Conservation (phyloP, 2,888 invertebrate genomes). For the Lithophane ornitopus region DNA sequence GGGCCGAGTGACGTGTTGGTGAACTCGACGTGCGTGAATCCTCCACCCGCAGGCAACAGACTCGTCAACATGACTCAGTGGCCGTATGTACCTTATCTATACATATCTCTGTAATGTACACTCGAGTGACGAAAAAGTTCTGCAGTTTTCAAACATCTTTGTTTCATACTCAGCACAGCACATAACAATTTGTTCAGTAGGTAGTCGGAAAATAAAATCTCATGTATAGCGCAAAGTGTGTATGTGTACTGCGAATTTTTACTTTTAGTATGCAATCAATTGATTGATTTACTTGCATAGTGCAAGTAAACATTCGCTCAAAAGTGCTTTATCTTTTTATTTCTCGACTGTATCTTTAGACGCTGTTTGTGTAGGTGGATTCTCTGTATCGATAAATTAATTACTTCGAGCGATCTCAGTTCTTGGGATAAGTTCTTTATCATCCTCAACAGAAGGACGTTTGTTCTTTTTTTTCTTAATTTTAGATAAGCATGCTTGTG, state of each 20-base stretch:
- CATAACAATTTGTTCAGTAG: neutral
- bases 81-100: conserved; percentile 80
- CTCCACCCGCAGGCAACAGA: conserved; percentile 82
- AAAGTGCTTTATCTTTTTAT: neutral
- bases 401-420: conserved; percentile 1
- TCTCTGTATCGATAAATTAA: conserved; percentile 25
- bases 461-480: conserved; percentile 5
- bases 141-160: too few species aligned
- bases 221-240: too few species aligned
- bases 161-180: too few species aligned
- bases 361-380: neutral
- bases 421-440: conserved; percentile 17
- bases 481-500: conserved; percentile 21
- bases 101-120: conserved; percentile 5
- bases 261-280: too few species aligned
- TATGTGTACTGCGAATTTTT: too few species aligned
- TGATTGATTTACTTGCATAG: too few species aligned
- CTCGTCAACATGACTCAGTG: conserved; percentile 87
- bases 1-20: conserved; percentile 86
- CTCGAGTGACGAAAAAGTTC: too few species aligned
- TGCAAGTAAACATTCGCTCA: neutral
- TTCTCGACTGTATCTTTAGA: neutral
- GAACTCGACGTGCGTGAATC: conserved; percentile 81
- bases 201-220: neutral
- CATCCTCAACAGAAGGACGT: neutral